Evolutionary conservation across 2,113 vertebrate species (phyloP).

Genomic region (Urocitellus parryii): DNA sequence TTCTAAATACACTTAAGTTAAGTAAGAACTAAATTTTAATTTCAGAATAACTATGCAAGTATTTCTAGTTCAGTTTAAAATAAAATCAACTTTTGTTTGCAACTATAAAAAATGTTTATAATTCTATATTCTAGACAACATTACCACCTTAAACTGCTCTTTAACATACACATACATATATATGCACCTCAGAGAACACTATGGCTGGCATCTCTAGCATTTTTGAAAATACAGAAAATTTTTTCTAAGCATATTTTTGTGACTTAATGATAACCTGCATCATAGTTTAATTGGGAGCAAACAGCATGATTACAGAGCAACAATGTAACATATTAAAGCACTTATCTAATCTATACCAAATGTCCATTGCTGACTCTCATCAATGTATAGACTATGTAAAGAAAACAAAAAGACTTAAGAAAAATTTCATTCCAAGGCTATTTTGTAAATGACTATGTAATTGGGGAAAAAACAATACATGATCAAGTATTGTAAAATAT

Average conservation of each 20-base stretch:
- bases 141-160: background rate
- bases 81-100: background rate
- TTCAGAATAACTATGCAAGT: background rate
- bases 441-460: background rate
- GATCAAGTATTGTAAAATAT: background rate
- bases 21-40: background rate
- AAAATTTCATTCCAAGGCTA: background rate
- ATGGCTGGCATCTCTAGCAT: background rate
- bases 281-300: background rate
- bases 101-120: background rate
- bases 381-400: background rate
- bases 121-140: background rate
- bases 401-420: background rate
- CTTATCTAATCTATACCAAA: background rate
- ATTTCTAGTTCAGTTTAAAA: background rate
- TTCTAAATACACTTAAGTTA: background rate
- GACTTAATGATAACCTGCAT: background rate
- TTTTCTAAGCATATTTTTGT: background rate
- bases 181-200: background rate
- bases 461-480: background rate
- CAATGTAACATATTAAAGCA: background rate
- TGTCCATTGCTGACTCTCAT: background rate
- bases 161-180: background rate
- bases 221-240: background rate
- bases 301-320: background rate